Evolutionary conservation across 2,797 vertebrate genomes (phyloP), one percentile per base, ranked within the genome.

Genomic region (Lagodon rhomboides): DNA sequence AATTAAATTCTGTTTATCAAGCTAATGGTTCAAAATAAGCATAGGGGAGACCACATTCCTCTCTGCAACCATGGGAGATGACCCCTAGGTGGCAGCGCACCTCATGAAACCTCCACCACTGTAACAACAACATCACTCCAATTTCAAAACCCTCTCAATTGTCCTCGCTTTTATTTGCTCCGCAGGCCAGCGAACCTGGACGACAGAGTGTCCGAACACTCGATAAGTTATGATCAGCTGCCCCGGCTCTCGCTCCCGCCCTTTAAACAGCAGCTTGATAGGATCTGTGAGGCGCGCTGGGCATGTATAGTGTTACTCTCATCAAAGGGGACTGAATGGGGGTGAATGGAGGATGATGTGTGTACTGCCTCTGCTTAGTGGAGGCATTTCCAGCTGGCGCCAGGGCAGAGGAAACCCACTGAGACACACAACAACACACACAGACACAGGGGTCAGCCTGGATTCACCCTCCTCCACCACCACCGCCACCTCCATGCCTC

Each of bases 311-410:
- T 91, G 90, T 94, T 94, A 93, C 93, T 85, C 75, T 74, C 93
- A 92, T 94, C 93, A 92, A 92, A 93, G 91, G 91, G 85, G 84
- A 44, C 84, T 91, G 92, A 90, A 89, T 78, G 85, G 84, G 85
- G 67, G 78, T 92, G 91, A 91, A 91, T 92, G 92, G 92, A 94
- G 92, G 92, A 92, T 91, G 92, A 92, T 93, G 93, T 90, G 92
- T 94, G 87, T 87, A 87, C 87, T 93, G 90, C 87, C 89, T 93
- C 85, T 91, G 92, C 92, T 92, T 90, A 87, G 93, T 82, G 91
- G 89, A 94, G 91, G 91, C 93, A 95, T 95, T 95, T 94, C 94
- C 93, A 93, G 90, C 92, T 95, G 95, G 96, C 95, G 95, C 95
- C 95, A 95, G 94, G 77, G 88, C 89, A 89, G 83, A 91, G 91